phyloP scores from a whole-genome alignment of 1,140 invertebrate species.

The Euglossa dilemma region DNA sequence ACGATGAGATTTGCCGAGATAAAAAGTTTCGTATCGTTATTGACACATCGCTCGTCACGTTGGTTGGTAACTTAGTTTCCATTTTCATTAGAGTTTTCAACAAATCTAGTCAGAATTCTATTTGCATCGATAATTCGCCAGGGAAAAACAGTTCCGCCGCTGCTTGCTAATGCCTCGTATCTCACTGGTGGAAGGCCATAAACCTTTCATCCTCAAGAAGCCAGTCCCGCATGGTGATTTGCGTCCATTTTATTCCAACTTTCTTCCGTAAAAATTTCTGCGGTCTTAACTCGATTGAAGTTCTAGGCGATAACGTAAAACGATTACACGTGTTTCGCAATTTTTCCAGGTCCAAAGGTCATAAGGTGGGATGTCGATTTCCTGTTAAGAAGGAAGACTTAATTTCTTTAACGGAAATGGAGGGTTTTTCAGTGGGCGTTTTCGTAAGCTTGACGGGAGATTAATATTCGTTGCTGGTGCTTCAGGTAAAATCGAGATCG shows the following conservation, averaged over 20 bases:
- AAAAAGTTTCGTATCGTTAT: background rate
- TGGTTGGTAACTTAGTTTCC: conserved; percentile 2
- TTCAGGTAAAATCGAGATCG: conserved; percentile 15
- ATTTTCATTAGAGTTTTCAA: conserved; percentile 13
- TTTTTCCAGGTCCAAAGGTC: background rate
- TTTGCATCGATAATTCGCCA: conserved; percentile 20
- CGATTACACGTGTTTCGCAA: background rate
- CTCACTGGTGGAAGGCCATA: background rate
- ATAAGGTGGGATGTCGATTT: background rate
- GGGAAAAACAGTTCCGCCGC: background rate
- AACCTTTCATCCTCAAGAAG: background rate
- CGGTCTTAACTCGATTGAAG: background rate
- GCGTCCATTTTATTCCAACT: too few species aligned
- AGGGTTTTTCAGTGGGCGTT: background rate
- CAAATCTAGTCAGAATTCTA: background rate
- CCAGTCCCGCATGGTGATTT: too few species aligned
- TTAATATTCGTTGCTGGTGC: background rate
- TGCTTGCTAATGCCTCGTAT: too few species aligned
- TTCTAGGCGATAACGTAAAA: background rate
- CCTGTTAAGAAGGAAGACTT: background rate
- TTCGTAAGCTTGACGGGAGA: background rate
- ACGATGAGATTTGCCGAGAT: background rate
- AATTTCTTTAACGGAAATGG: background rate
- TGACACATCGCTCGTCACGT: background rate
- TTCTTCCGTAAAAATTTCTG: too few species aligned